Conservation (phyloP, 2,113 vertebrate genomes). For the Actinemys pallida region DNA sequence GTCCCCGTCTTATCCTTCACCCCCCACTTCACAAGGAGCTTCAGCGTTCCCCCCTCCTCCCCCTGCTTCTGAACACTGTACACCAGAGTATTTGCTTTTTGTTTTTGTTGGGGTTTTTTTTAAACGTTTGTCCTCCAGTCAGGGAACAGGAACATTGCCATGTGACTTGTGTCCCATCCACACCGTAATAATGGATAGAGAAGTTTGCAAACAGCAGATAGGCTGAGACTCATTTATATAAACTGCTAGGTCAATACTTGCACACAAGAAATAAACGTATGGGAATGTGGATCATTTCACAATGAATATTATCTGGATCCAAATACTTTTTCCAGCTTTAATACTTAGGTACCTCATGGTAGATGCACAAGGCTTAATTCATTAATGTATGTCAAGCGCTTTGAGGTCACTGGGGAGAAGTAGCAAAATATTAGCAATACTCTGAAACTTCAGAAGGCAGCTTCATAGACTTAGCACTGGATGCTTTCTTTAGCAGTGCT, state of each 20-base stretch:
- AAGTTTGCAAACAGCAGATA: neutral
- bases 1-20: neutral
- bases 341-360: neutral
- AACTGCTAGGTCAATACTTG: neutral
- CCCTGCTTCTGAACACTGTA: neutral
- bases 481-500: neutral
- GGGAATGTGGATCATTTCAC: neutral
- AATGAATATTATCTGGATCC: neutral
- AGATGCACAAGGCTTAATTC: neutral
- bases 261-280: neutral
- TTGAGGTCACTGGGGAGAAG: neutral
- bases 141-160: neutral
- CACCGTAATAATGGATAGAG: neutral
- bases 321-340: neutral
- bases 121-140: neutral
- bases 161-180: neutral
- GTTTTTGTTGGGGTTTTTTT: neutral
- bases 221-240: neutral
- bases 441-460: neutral
- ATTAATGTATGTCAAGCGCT: neutral
- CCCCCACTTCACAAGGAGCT: neutral
- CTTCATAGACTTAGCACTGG: neutral
- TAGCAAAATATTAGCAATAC: accelerated
- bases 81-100: neutral
- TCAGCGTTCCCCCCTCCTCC: neutral